Evolutionary conservation across 2,113 vertebrate species (phyloP), one percentile per base, ranked within the genome.

Genomic region (Perca schrenkii): DNA sequence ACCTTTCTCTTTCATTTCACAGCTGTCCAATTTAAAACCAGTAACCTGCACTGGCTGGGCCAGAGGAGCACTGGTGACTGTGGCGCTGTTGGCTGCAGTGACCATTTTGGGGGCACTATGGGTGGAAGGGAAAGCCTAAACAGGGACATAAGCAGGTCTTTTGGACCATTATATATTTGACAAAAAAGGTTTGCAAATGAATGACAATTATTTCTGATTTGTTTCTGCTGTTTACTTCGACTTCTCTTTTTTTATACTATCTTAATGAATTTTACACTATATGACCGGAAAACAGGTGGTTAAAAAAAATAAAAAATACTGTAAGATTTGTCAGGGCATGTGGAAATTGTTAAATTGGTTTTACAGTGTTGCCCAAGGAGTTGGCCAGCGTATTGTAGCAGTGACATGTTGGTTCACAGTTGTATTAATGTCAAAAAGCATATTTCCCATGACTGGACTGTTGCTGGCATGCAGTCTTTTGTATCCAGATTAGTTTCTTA

Each of bases 401-500:
- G 68, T 75, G 64, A 69, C 57, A 47, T 64, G 46, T 58, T 89
- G 57, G 53, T 69, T 91, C 84, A 76, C 78, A 74, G 52, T 72
- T 79, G 76, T 83, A 79, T 77, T 88, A 74, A 86, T 80, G 74
- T 81, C 36, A 64, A 78, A 80, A 83, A 77, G 61, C 60, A 34
- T 54, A 67, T 87, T 66, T 62, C 28, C 56, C 71, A 61, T 67
- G 71, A 78, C 31, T 64, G 61, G 86, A 91, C 88, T 90, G 89
- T 93, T 93, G 88, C 93, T 87, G 93, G 93, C 84, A 87, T 93
- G 90, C 94, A 94, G 93, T 92, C 86, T 92, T 91, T 89, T 88
- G n/a, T 86, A 79, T 87, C 67, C 74, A 54, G 36, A 84, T 79
- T 57, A 36, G 80, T 93, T 93, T 94, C 84, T 93, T 94, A 88